Evolutionary conservation across 2,113 vertebrate genomes (phyloP), one percentile per base, ranked within the genome.

Genomic region (Trematomus loennbergii): DNA sequence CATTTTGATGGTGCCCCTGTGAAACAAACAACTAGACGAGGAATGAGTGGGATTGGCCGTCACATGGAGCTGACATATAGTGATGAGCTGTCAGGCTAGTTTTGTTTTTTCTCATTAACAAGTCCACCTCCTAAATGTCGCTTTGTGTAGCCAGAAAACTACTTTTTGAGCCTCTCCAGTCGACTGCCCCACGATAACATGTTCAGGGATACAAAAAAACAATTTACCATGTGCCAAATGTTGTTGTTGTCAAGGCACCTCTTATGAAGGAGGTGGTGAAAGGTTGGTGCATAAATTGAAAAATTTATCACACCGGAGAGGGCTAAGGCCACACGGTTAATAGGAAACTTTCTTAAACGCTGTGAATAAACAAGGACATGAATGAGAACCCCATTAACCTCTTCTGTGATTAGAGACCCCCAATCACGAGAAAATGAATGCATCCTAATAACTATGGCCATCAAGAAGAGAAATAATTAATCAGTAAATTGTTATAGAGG

Each of bases 41-140:
- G 75, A 89, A 53, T 17, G 55, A 82, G 77, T 62, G 79, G 90
- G 72, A 85, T 55, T 18, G 87, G 74, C 89, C 85, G 85, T 88
- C 90, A 87, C 79, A 66, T 40, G 53, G 60, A 63, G 75, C 81
- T 77, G 85, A 85, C 86, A 67, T 49, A 18, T 80, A 72, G 78
- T 75, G 88, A 92, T 88, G 90, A 91, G 80, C 88, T 92, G 91
- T 84, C 92, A 90, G 74, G 61, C 69, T 64, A 46, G 79, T 88
- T 90, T 89, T 85, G 79, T 86, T 91, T 87, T 78, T 84, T 72
- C 87, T 88, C 86, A 92, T 92, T 91, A 93, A 86, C 61, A 79
- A 87, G 84, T 86, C 79, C 88, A 80, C 81, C 81, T 87, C 72
- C 80, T 63, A 83, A 89, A 83, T 83, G 75, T 71, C 58, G 72